Evolutionary conservation across 2,113 vertebrate species (phyloP).

Genomic region (Alexandromys fortis): DNA sequence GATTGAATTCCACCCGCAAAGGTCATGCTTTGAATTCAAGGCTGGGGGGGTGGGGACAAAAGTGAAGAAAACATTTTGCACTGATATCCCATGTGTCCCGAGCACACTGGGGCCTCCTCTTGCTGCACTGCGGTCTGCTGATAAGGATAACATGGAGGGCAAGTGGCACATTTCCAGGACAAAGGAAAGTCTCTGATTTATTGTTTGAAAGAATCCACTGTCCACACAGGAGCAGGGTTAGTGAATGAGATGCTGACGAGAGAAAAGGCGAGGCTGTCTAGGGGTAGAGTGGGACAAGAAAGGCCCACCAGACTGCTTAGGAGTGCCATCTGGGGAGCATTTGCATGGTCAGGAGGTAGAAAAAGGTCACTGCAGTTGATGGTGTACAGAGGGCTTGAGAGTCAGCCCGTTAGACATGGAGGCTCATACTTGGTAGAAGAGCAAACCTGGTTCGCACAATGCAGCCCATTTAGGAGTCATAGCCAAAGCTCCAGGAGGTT

Average conservation of each 20-base stretch:
- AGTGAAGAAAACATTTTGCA: constrained; percentile 68
- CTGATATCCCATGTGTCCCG: constrained; percentile 33
- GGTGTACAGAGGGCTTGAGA: neutral
- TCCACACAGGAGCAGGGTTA: neutral
- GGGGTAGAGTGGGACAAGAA: neutral
- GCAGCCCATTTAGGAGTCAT: constrained; percentile 58
- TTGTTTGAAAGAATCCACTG: constrained; percentile 69
- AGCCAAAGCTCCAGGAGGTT: constrained; percentile 63
- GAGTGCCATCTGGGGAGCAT: constrained; percentile 42
- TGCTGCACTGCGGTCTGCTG: constrained; percentile 62
- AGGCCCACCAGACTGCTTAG: neutral
- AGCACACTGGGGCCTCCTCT: constrained; percentile 22
- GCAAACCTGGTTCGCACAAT: constrained; percentile 34
- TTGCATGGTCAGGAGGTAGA: constrained; percentile 35
- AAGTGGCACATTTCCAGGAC: constrained; percentile 73
- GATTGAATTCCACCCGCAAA: constrained; percentile 71
- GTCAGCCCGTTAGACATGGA: constrained; percentile 3
- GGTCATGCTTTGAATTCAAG: constrained; percentile 78
- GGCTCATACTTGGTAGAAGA: neutral
- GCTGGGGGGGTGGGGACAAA: constrained; percentile 53
- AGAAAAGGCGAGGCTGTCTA: neutral
- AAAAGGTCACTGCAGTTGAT: constrained; percentile 48
- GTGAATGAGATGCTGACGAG: neutral
- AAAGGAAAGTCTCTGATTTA: constrained; percentile 76
- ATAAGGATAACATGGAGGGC: constrained; percentile 71